Evolutionary conservation across 1,140 invertebrate species (phyloP), one percentile per base, ranked within the genome.

Genomic region (Drosophila seguyi): DNA sequence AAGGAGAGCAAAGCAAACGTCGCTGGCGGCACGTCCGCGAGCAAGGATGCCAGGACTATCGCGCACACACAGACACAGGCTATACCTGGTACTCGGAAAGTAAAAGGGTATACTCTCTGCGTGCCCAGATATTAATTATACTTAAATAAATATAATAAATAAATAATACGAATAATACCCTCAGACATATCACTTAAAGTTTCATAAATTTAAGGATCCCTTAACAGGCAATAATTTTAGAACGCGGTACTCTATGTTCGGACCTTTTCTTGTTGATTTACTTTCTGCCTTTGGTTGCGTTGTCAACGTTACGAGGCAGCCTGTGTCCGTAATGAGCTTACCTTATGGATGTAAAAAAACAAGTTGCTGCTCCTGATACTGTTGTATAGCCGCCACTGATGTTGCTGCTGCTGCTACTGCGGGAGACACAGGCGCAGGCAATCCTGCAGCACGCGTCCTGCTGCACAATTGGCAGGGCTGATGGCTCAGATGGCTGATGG

Each of bases 281-380:
- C 20, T 8, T 56, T 16, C 11, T 38, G 57, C 34, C 11, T 47
- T 16, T 25, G 53, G 73, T 22, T 61, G 69, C 53, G 69, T 68
- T 87, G 84, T 73, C 83, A 79, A 62, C 80, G 81, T 79, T 50
- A 50, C 66, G 39, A 58, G 22, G 63, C 66, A 62, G 81, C 41
- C 84, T 71, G 72, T 72, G 61, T 39, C 60, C 76, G 80, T 87
- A 87, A 87, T 88, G 84, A 87, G 84, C 84, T 87, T 87, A 87
- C 84, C 84, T 87, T 88, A 80, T 80, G 63, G 72, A 88, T 80
- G 83, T 79, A 82, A 66, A 82, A 82, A 79, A 79, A 68, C 63
- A 56, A 80, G 72, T 63, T 61, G 65, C 18, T 72, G 48, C 53
- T 73, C 47, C 39, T 52, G 69, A 14, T 69, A 45, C 39, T 13